Percentiles rank a stretch among this genome's conserved stretches.
phyloP scores from a whole-genome alignment of 2,797 vertebrate genomes.

The Propithecus deckenii region DNA sequence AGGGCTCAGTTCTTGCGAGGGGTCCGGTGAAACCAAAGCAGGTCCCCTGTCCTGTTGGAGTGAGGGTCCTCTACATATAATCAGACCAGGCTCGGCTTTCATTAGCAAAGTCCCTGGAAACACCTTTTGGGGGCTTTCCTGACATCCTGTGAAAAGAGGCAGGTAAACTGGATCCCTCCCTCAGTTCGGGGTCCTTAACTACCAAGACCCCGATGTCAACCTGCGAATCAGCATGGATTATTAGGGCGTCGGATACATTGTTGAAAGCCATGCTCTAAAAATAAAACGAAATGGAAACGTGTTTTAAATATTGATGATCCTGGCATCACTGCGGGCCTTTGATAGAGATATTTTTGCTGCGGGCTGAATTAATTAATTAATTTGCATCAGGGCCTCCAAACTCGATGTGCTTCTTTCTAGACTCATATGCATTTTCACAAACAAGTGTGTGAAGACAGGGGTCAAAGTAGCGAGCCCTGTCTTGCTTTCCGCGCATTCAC shows the following conservation, averaged over 20 bases:
- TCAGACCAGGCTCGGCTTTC: no score
- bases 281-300: constrained; percentile 12
- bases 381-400: constrained; percentile 72
- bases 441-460: background rate
- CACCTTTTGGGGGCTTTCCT: background rate
- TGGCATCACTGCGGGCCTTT: constrained; percentile 64
- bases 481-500: fast-evolving
- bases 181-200: background rate
- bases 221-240: background rate
- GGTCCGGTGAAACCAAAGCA: background rate
- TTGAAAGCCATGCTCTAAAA: constrained; percentile 20
- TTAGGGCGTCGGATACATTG: background rate
- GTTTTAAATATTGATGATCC: constrained; percentile 71
- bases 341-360: constrained; percentile 78
- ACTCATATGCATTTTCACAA: constrained; percentile 5
- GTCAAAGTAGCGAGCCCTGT: fast-evolving
- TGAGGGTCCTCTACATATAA: fast-evolving
- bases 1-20: fast-evolving
- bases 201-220: background rate
- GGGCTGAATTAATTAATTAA: constrained; percentile 78
- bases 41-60: fast-evolving
- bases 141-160: background rate
- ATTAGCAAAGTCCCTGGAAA: background rate
- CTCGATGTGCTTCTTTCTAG: constrained; percentile 16
- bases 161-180: background rate